These are phyloP conservation scores for Nasua narica DNA, from an alignment of 2,797 vertebrate species.

Conservation along the genomic window DNA sequence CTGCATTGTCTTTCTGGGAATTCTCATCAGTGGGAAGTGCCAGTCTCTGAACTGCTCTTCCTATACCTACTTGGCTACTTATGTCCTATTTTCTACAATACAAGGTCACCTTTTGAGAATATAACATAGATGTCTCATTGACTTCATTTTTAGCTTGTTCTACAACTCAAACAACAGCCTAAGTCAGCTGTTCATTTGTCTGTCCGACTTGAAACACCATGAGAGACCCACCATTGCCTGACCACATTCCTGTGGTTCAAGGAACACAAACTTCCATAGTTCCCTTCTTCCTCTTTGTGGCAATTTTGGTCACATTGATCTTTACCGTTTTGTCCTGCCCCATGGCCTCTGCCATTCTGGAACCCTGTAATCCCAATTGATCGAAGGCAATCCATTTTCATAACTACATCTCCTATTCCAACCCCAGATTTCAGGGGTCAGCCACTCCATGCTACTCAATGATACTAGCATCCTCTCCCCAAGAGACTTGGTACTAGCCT, in stretches of 20 bases:
- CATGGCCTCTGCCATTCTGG: no score
- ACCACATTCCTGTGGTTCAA: background rate
- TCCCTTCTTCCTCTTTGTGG: background rate
- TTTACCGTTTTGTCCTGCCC: no score
- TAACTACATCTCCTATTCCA: background rate
- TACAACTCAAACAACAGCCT: background rate
- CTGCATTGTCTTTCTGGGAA: background rate
- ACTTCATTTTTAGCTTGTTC: background rate
- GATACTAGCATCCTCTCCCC: background rate
- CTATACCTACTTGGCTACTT: background rate
- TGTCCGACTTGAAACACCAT: background rate
- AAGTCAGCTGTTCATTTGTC: background rate
- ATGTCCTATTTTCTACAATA: background rate
- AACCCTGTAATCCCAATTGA: no score
- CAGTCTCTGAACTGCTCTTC: background rate
- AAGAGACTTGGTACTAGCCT: background rate
- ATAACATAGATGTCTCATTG: background rate
- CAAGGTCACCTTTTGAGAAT: background rate
- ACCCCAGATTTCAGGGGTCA: background rate
- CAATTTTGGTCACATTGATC: background rate
- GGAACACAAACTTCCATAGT: no score
- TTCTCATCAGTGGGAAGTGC: background rate
- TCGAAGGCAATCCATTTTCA: no score
- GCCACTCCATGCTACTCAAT: accelerated
- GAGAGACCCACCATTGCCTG: background rate